phyloP scores from a whole-genome alignment of 2,888 invertebrate species.

The Heliconius erato region DNA sequence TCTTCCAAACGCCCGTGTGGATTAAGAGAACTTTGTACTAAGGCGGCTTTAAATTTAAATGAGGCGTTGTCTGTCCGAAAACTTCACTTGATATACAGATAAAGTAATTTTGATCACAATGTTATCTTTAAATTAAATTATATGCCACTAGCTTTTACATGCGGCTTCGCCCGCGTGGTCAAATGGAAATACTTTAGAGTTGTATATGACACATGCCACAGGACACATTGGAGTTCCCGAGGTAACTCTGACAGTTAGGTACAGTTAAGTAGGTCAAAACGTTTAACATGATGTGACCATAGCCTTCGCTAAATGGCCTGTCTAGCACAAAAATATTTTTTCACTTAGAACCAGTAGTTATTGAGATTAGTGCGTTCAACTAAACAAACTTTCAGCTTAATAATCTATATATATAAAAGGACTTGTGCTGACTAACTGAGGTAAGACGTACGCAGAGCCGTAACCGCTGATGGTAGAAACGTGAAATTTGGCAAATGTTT shows the following conservation, averaged over 20 bases:
- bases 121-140: neutral
- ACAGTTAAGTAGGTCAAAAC: too few relatives aligned
- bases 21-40: constrained; percentile 21
- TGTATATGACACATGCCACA: neutral
- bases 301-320: too few relatives aligned
- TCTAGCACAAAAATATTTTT: too few relatives aligned
- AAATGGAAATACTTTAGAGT: neutral
- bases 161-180: too few relatives aligned
- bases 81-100: constrained; percentile 8
- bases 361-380: neutral
- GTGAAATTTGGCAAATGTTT: too few relatives aligned
- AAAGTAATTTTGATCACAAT: neutral
- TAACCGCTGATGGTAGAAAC: too few relatives aligned
- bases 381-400: neutral
- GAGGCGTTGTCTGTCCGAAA: constrained; percentile 22
- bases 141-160: neutral
- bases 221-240: too few relatives aligned
- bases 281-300: too few relatives aligned
- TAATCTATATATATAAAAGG: too few relatives aligned
- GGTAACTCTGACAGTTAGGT: too few relatives aligned
- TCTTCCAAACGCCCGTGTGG: neutral
- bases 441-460: too few relatives aligned
- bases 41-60: constrained; percentile 30
- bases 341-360: neutral
- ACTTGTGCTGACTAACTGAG: too few relatives aligned